phyloP scores from a whole-genome alignment of 2,888 invertebrate genomes.

The Vesta saturnalis region DNA sequence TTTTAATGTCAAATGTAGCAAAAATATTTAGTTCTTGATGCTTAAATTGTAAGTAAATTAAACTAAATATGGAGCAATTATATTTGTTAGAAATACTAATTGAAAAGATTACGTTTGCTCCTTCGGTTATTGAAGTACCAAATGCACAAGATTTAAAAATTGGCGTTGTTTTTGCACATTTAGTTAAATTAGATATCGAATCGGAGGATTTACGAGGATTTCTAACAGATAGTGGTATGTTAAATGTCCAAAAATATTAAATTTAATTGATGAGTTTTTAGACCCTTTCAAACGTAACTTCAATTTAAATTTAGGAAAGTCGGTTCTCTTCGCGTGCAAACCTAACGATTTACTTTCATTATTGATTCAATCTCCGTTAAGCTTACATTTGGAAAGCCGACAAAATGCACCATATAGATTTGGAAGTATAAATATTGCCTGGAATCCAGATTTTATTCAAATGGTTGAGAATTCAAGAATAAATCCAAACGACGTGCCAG shows the following conservation, averaged over 20 bases:
- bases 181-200: constrained; percentile 64
- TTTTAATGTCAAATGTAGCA: constrained; percentile 29
- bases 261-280: constrained; percentile 15
- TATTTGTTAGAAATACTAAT: constrained; percentile 68
- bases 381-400: constrained; percentile 64
- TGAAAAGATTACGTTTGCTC: constrained; percentile 64
- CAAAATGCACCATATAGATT: constrained; percentile 62
- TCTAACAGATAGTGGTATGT: background rate
- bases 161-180: constrained; percentile 64
- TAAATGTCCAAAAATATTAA: background rate
- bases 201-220: constrained; percentile 60
- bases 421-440: constrained; percentile 62
- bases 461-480: constrained; percentile 62
- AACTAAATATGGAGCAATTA: constrained; percentile 64
- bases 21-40: constrained; percentile 26
- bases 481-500: constrained; percentile 52
- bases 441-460: constrained; percentile 64
- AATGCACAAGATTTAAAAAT: constrained; percentile 63
- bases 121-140: constrained; percentile 54
- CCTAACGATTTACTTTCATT: constrained; percentile 63
- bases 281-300: constrained; percentile 49
- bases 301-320: constrained; percentile 65
- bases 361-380: constrained; percentile 64
- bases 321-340: constrained; percentile 65
- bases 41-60: constrained; percentile 10